Evolutionary conservation across 2,888 invertebrate genomes (phyloP), one percentile per base, ranked within the genome.

Genomic region (Chrysolina haemoptera): DNA sequence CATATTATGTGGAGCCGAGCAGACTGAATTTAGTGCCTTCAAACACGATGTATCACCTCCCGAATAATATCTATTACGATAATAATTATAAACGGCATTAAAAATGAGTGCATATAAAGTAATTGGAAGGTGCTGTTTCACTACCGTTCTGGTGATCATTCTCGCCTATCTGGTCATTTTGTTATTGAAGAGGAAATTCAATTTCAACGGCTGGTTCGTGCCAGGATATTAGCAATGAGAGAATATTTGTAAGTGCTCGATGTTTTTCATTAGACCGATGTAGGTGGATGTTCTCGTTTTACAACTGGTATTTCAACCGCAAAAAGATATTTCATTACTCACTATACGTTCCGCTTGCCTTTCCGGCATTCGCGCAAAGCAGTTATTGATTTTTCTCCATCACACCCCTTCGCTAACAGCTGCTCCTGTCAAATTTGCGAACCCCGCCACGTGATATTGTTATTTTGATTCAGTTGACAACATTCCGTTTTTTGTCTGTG

Each of bases 41-140:
- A 14, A 59, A 35, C 27, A 59, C 59, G 27, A 59, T 55, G 55
- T 22, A 55, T 14, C 55, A 20, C 11, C 55, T 22, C 18, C 55
- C 59, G 5, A 59, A 27, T 46, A 46, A 46, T 14, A 46, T 14
- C 4, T 14, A 46, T 46, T 14, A 35, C 14, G 22, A 59, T 59
- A 4, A n/a, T 35, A 35, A 59, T 59, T 55, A 14, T 22, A 16
- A 35, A 20, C 22, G 12, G 16, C 22, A 11, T 35, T 6, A n/a
- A 59, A 59, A 59, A 59, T 59, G 59, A 59, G 59, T n/a, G 59
- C 59, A 6, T 59, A 59, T n/a, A 59, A 59, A 20, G 53, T 53
- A 18, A 83, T 87, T 79, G 86, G 83, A 53, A 80, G 87, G 79
- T 87, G 86, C 77, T 82, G 87, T 76, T 87, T 87, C 77, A 88